Conservation (phyloP, 1,140 invertebrate genomes). For the Calliopsis andreniformis region DNA sequence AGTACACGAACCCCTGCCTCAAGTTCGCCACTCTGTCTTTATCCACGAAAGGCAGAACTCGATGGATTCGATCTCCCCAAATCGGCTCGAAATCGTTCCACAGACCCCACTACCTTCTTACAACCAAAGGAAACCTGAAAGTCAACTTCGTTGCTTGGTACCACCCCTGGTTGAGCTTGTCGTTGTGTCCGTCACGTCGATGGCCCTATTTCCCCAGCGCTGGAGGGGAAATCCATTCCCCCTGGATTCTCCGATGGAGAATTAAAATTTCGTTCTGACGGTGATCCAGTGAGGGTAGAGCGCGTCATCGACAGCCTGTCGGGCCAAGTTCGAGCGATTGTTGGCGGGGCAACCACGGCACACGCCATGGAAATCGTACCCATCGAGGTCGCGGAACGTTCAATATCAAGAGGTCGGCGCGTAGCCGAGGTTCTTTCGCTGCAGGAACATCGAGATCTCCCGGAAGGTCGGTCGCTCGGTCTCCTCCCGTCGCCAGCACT, state of each 20-base stretch:
- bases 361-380: constrained; percentile 18
- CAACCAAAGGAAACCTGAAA: neutral
- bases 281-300: constrained; percentile 44
- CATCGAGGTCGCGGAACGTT: constrained; percentile 43
- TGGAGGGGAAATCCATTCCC: too few relatives aligned
- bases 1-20: neutral
- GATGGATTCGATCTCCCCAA: neutral
- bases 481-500: constrained; percentile 93
- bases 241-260: neutral
- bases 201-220: neutral
- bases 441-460: constrained; percentile 93
- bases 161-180: constrained; percentile 20
- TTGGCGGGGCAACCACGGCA: constrained; percentile 36
- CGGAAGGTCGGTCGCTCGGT: constrained; percentile 90
- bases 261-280: constrained; percentile 41
- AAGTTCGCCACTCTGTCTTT: neutral
- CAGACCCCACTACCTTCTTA: too few relatives aligned
- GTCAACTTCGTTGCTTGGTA: constrained; percentile 29
- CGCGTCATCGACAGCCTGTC: constrained; percentile 35
- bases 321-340: neutral
- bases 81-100: neutral
- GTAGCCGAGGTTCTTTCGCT: constrained; percentile 91
- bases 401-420: constrained; percentile 84
- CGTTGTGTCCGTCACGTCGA: constrained; percentile 54
- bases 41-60: constrained; percentile 1